These are phyloP conservation scores for Homarus americanus DNA, from an alignment of 1,140 invertebrate genomes.

Conservation along the genomic window DNA sequence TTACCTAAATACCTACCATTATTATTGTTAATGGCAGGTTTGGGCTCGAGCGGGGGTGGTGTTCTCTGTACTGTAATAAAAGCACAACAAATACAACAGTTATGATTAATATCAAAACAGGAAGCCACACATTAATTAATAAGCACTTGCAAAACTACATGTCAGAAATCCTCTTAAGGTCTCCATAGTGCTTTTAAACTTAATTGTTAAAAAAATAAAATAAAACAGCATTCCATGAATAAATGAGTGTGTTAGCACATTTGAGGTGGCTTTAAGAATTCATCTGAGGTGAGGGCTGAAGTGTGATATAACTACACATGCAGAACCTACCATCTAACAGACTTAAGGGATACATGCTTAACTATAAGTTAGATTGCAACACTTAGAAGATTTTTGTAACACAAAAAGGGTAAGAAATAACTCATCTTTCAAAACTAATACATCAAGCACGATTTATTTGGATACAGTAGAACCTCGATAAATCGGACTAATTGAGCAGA, in stretches of 20 bases:
- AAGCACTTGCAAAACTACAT: neutral
- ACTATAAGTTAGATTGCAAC: neutral
- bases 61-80: conserved; percentile 74
- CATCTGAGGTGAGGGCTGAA: neutral
- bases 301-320: conserved; percentile 1
- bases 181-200: conserved; percentile 1
- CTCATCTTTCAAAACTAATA: neutral
- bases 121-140: conserved; percentile 17
- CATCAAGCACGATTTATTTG: neutral
- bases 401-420: neutral
- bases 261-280: conserved; percentile 5
- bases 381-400: neutral
- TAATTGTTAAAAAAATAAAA: neutral
- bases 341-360: conserved; percentile 2
- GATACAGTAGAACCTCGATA: too few species aligned
- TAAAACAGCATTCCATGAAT: conserved; percentile 1
- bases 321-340: neutral
- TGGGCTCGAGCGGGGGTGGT: conserved; percentile 66
- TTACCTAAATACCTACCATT: conserved; percentile 62
- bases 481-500: too few species aligned
- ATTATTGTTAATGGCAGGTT: conserved; percentile 67
- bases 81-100: conserved; percentile 56
- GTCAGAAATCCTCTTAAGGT: conserved; percentile 15
- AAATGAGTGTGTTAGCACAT: neutral
- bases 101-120: conserved; percentile 38